phyloP scores from a whole-genome alignment of 2,888 invertebrate genomes.

The Tupiocoris notatus region DNA sequence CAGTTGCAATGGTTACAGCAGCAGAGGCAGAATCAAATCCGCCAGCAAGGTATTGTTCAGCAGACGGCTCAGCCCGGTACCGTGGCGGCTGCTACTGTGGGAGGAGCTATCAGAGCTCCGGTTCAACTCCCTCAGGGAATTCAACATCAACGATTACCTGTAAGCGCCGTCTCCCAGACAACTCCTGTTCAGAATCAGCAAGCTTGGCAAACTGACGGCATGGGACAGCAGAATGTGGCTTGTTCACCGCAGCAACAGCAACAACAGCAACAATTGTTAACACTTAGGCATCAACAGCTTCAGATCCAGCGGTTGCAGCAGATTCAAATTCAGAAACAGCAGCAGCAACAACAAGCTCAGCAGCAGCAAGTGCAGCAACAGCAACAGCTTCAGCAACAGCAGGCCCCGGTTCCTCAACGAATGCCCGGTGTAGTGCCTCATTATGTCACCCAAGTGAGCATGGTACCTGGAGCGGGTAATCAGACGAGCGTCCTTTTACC shows the following conservation, averaged over 20 bases:
- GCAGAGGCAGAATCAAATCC: conserved; percentile 58
- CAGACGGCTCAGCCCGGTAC: conserved; percentile 38
- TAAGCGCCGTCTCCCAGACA: conserved; percentile 46
- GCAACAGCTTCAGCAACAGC: conserved; percentile 56
- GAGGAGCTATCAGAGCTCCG: conserved; percentile 41
- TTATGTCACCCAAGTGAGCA: conserved; percentile 50
- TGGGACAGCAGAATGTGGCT: conserved; percentile 13
- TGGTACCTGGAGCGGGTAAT: conserved; percentile 25
- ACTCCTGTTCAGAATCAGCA: conserved; percentile 50
- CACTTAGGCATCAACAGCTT: conserved; percentile 55
- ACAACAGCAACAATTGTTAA: conserved; percentile 55
- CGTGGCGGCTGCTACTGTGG: conserved; percentile 26
- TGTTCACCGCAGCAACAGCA: conserved; percentile 50
- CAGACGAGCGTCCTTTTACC: conserved; percentile 42
- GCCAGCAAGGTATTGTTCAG: conserved; percentile 56
- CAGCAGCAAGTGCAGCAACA: conserved; percentile 61
- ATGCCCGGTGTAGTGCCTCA: conserved; percentile 50
- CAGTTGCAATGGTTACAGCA: conserved; percentile 59
- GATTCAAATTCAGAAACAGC: conserved; percentile 53
- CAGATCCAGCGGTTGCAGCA: conserved; percentile 55
- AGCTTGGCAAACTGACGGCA: conserved; percentile 48
- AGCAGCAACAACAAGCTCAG: conserved; percentile 52
- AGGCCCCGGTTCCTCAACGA: conserved; percentile 50
- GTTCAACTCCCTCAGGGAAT: conserved; percentile 42
- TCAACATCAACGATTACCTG: conserved; percentile 47